These are phyloP conservation scores for fruit fly (Drosophila melanogaster) DNA, from an alignment of 1,140 invertebrate genomes.

Conservation along the genomic window DNA sequence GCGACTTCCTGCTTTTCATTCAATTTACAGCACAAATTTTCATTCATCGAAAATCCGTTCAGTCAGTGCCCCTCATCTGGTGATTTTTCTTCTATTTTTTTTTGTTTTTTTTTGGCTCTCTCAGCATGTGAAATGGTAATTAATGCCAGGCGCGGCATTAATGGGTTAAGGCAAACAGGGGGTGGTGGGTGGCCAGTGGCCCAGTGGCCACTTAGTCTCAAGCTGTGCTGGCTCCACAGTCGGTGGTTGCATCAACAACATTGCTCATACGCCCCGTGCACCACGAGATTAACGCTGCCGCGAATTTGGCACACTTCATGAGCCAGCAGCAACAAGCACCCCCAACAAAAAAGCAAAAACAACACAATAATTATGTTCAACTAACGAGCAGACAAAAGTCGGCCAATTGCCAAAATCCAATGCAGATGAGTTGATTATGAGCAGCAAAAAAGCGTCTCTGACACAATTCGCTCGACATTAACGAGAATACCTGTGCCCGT, in stretches of 20 bases:
- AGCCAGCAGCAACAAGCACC: constrained; percentile 46
- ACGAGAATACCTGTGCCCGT: constrained; percentile 20
- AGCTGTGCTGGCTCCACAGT: constrained; percentile 66
- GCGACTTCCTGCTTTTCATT: constrained; percentile 67
- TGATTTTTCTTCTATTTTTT: constrained; percentile 7
- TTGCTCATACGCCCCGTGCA: constrained; percentile 70
- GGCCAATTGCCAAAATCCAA: constrained; percentile 76
- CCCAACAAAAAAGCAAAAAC: constrained; percentile 37
- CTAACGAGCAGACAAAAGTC: constrained; percentile 74
- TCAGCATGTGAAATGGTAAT: constrained; percentile 78
- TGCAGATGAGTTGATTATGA: constrained; percentile 79
- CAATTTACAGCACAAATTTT: constrained; percentile 38
- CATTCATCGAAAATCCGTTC: constrained; percentile 71
- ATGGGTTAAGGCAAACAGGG: constrained; percentile 62
- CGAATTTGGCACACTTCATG: constrained; percentile 74
- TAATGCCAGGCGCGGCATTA: constrained; percentile 67
- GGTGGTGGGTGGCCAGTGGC: constrained; percentile 19
- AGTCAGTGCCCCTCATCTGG: constrained; percentile 53
- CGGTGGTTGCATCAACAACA: constrained; percentile 74
- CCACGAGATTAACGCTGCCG: constrained; percentile 29
- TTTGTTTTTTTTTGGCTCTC: constrained; percentile 65
- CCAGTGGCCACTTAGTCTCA: constrained; percentile 71
- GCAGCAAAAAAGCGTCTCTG: constrained; percentile 30
- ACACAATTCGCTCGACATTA: constrained; percentile 49
- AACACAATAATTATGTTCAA: constrained; percentile 50